Conservation (phyloP, 2,113 vertebrate genomes). For the Anhinga rufa region DNA sequence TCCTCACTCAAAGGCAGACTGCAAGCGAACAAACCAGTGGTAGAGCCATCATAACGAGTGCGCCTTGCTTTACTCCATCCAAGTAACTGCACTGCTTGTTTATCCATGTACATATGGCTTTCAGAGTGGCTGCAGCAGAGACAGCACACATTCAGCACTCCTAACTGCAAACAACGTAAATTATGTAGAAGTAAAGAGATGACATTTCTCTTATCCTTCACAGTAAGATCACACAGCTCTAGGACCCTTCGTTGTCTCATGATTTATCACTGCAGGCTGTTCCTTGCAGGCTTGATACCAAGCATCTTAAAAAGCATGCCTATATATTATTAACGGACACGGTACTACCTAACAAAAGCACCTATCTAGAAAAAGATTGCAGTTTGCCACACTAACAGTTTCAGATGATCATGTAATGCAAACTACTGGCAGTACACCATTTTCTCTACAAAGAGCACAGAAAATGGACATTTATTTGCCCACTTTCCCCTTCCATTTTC, state of each 20-base stretch:
- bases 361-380: neutral
- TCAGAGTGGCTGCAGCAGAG: neutral
- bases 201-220: neutral
- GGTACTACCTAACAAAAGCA: neutral
- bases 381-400: neutral
- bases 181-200: neutral
- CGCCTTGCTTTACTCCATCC: neutral
- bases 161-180: neutral
- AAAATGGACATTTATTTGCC: neutral
- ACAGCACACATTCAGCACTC: neutral
- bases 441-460: neutral
- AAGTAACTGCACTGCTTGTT: neutral
- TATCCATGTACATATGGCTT: neutral
- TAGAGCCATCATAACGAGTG: rapidly evolving
- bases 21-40: neutral
- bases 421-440: neutral
- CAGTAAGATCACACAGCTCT: neutral
- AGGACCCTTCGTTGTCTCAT: neutral
- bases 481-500: neutral
- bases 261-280: neutral
- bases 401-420: neutral
- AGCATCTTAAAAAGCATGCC: neutral
- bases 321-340: neutral
- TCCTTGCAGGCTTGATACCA: neutral
- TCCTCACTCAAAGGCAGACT: neutral